Evolutionary conservation across 2,797 vertebrate species (phyloP), one percentile per base, ranked within the genome.

Genomic region (Myotis pilosus): DNA sequence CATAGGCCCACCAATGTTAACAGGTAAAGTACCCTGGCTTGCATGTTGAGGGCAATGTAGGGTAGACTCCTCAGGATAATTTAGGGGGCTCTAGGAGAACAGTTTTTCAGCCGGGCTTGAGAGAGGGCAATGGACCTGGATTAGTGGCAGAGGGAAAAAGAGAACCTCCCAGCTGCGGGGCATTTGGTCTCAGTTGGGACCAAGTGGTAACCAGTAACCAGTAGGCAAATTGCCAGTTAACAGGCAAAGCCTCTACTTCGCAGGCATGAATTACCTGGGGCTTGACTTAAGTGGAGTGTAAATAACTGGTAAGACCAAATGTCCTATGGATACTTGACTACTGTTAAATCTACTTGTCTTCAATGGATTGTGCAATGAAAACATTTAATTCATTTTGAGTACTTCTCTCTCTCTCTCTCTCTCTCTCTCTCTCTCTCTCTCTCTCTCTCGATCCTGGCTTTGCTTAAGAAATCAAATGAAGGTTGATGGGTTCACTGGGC

Each of bases 221-320:
- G 41, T 55, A 60, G 25, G 17, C 33, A 69, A 84, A 80, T 69
- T 30, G 33, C 49, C 88, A 55, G 41, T 79, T 85, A 91, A 71
- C 11, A 38, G 55, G 19, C 44, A 57, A 57, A 81, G 22, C 23
- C 4, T 94, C 3, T 64, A 44, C 75, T 86, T 91, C 76, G 62
- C 10, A 6, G 16, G 53, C 47, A 89, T 94, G 75, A 83, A 33
- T 51, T 72, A 86, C 15, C 49, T 55, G 76, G 41, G 69, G 6
- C 47, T 92, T 90, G 79, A 92, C 64, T 86, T 60, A 64, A 88
- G 66, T 90, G 49, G 69, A 89, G 44, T 91, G 92, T 76, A 79
- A 89, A 38, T 79, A 69, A 49, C 60, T 53, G 17, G n/a, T 74
- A 80, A 91, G 64, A 92, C 68, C 22, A 57, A 91, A 75, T 47